Conservation (phyloP, 1,140 invertebrate species). For the Drosophila repletoides region DNA sequence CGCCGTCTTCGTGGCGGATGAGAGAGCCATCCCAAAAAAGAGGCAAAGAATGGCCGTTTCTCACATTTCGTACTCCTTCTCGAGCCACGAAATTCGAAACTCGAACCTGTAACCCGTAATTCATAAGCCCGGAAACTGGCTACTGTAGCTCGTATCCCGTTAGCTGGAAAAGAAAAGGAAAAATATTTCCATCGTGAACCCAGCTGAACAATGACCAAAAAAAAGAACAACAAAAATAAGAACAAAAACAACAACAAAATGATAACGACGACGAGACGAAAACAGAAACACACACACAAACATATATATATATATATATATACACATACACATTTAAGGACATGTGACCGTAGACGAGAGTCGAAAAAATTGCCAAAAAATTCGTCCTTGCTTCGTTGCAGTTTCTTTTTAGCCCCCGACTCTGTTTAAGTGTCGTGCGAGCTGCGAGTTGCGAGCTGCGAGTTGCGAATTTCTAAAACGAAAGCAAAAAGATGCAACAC, state of each 20-base stretch:
- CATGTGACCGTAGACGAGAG: conserved; percentile 10
- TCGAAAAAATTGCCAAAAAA: conserved; percentile 76
- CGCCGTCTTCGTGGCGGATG: conserved; percentile 15
- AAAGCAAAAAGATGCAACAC: conserved; percentile 73
- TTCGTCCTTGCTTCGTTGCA: conserved; percentile 82
- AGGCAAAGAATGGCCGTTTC: conserved; percentile 23
- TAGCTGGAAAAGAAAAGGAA: conserved; percentile 29
- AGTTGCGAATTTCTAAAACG: conserved; percentile 68
- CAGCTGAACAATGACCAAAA: no score
- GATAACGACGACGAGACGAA: conserved; percentile 17
- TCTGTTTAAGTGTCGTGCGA: conserved; percentile 66
- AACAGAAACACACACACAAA: conserved; percentile 26
- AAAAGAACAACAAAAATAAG: conserved; percentile 7
- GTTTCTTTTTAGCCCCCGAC: conserved; percentile 72
- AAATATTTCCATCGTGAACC: conserved; percentile 22
- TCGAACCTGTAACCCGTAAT: conserved; percentile 4
- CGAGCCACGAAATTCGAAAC: no score
- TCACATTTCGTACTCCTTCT: background rate
- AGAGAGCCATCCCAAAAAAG: conserved; percentile 10
- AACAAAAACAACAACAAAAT: conserved; percentile 27
- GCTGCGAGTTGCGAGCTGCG: conserved; percentile 51
- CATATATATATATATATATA: background rate
- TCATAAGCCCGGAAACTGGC: background rate
- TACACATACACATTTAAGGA: conserved; percentile 13
- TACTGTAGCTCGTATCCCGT: background rate